Conservation (phyloP, 2,113 vertebrate genomes). For the Scalopus aquaticus region DNA sequence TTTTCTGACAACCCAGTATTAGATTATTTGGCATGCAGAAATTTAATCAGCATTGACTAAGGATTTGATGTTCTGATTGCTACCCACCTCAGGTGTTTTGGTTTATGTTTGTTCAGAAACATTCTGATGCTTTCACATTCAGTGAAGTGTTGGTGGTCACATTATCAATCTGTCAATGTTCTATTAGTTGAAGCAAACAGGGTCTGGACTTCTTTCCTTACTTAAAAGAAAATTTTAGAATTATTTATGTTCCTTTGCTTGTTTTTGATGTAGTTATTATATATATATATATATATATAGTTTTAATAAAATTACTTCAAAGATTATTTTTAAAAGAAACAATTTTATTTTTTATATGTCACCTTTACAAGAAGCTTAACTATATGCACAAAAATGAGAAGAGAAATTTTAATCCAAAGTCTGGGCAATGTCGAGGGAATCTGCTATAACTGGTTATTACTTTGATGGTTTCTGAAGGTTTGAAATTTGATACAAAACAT, state of each 20-base stretch:
- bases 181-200: background rate
- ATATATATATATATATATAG: no score
- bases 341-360: background rate
- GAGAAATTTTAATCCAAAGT: constrained; percentile 5
- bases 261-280: background rate
- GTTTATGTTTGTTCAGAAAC: background rate
- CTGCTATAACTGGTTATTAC: background rate
- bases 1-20: background rate
- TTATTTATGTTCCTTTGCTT: background rate
- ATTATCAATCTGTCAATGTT: background rate
- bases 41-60: background rate
- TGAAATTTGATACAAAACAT: background rate
- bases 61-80: background rate
- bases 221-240: background rate
- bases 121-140: background rate
- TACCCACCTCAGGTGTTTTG: background rate
- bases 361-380: background rate
- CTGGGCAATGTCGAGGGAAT: background rate
- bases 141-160: background rate
- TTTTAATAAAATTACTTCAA: background rate
- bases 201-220: background rate
- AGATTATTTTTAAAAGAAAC: background rate
- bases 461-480: background rate
- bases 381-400: background rate
- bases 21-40: background rate